Base-by-base conservation (phyloP, 2,888 invertebrate species). In the Trissolcus japonicus region DNA sequence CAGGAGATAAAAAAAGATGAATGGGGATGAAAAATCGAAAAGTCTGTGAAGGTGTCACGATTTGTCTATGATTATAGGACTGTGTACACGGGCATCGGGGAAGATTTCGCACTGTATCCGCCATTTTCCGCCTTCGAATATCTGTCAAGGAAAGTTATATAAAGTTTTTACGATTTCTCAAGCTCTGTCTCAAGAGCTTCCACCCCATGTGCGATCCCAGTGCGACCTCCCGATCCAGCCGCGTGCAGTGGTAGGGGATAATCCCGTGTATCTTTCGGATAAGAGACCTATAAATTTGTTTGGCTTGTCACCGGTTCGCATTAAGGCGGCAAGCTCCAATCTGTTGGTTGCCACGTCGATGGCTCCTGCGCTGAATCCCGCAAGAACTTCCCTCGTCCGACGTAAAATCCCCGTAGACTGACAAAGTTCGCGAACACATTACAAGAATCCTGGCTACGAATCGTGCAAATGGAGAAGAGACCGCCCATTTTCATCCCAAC, bases 241-340 rank as follows among this genome's bases (percentile, higher is more conserved):
- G 80, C 79, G 82, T 81, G 80, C 81, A 76, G 61, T 60, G 79
- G 73, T 68, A 80, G 78, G 82, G 84, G 85, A 86, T 86, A 88
- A 88, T 87, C 87, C 85, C 84, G 85, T 87, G 87, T 87, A 86
- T 88, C 83, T 86, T 85, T 85, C 86, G 85, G 83, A 86, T 86
- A 87, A 87, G 88, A 87, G 87, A 86, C 83, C 88, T 87, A 88
- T 88, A 88, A 88, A 87, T 88, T 88, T 86, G 88, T 88, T 88
- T 88, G 85, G 76, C 83, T 83, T 87, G 88, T 87, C 88, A 86
- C 84, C 82, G 80, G 71, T 65, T 75, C 79, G 72, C 79, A 77
- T 79, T 79, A 77, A 79, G 79, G 79, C 74, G 72, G 79, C 77
- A 79, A 77, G 79, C 79, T 79, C 79, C 79, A 77, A 79, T 79